Conservation (phyloP, 2,888 invertebrate genomes). For the Xestoiulus laeticollis region DNA sequence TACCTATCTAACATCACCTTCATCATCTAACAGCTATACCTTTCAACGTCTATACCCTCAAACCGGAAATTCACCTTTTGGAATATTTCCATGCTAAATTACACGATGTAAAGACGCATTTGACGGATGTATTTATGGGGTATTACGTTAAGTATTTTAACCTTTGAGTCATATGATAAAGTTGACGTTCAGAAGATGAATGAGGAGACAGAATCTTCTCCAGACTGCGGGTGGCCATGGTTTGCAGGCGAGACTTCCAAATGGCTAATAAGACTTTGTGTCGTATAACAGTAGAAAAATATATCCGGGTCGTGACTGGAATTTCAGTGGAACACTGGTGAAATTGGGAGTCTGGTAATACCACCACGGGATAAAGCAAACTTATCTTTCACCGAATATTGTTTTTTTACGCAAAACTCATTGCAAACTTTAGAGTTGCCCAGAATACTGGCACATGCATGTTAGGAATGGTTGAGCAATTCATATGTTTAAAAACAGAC, state of each 20-base stretch:
- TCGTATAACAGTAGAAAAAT: neutral
- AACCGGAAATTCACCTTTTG: conserved; percentile 26
- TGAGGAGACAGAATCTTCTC: neutral
- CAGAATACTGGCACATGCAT: too few species aligned
- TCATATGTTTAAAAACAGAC: too few species aligned
- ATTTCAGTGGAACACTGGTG: neutral
- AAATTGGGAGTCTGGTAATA: too few species aligned
- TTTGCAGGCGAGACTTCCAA: neutral
- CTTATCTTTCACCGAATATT: too few species aligned
- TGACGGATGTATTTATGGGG: neutral
- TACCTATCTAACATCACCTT: too few species aligned
- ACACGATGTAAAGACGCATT: neutral
- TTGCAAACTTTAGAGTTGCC: too few species aligned
- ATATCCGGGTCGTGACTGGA: neutral
- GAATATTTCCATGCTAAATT: neutral
- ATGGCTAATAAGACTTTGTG: neutral
- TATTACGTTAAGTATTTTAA: neutral
- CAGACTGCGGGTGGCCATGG: neutral
- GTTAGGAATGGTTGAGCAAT: too few species aligned
- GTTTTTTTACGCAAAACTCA: too few species aligned
- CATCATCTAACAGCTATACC: too few species aligned
- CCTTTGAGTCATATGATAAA: neutral
- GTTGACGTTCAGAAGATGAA: neutral
- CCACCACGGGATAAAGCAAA: too few species aligned
- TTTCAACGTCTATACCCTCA: too few species aligned